Base-by-base conservation (phyloP, 2,797 vertebrate genomes). In the Falco peregrinus region DNA sequence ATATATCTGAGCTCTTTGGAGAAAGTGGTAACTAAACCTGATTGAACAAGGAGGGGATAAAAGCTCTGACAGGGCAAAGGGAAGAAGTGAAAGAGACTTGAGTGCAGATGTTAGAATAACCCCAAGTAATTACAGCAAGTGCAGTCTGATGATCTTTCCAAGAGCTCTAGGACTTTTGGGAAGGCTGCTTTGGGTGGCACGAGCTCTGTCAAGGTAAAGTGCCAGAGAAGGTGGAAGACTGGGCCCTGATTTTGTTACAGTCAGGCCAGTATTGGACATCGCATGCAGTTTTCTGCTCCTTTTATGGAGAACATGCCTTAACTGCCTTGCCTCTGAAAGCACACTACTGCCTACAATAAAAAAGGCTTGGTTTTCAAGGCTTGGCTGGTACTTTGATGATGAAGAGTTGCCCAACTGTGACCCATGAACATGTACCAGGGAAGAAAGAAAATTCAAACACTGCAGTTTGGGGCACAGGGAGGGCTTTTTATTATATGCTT, bases 11-110 rank as follows among this genome's bases (percentile, higher is more conserved):
- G 53, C 17, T 84, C 28, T 69, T 53, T 45, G 35, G 18, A 87
- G 21, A 79, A 93, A 80, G 47, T 65, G 35, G 29, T 78, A 94
- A 61, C 56, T 77, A n/a, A 28, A 65, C 13, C n/a, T 75, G 78
- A 78, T 77, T 87, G 92, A 95, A 93, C 59, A 85, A 84, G 67
- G 17, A 85, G 28, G 5, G 20, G 6, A 65, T 78, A 89, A 92
- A 83, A 92, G 7, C 21, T 78, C 16, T 74, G 56, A 37, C 18
- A 61, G 12, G 19, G 10, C 18, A 94, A 84, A 83, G 17, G 15
- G 24, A 70, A 65, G 20, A 95, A 87, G 35, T 80, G 43, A 50
- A 39, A 67, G 19, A 84, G 10, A 60, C 15, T 43, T 68, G n/a
- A 89, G 19, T 13, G 17, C 3, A 63, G 8, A 9, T 56, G 15